A percentile compares a stretch with the other conserved stretches of the same genome.
Conservation (phyloP, 2,888 invertebrate species). For the Dastarcus helophoroides region DNA sequence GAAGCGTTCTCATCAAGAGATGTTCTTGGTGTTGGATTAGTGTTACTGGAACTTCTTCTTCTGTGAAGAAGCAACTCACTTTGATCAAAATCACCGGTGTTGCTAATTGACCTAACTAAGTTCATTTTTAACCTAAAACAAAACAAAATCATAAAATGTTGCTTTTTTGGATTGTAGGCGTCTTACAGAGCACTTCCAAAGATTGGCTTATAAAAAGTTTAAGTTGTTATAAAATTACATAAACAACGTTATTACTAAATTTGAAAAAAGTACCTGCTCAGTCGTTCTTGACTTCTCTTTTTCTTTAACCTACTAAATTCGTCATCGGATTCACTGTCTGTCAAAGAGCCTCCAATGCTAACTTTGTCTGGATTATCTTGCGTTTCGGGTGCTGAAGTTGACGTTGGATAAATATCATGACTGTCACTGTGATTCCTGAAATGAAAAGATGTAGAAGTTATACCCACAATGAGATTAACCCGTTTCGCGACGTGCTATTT, state of each 20-base stretch:
- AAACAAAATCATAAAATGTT: conserved; percentile 6
- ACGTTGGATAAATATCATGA: conserved; percentile 5
- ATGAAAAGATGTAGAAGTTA: no score
- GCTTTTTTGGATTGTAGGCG: conserved; percentile 7
- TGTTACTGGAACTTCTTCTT: no score
- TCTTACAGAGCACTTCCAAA: not conserved
- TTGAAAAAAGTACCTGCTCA: conserved; percentile 21
- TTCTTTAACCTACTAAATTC: conserved; percentile 61
- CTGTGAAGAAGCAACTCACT: no score
- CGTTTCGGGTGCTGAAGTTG: conserved; percentile 9
- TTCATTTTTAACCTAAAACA: conserved; percentile 20
- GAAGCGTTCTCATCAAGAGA: no score
- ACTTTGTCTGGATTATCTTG: conserved; percentile 27
- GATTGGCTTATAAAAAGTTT: not conserved
- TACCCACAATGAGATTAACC: no score
- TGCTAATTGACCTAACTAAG: conserved; percentile 20
- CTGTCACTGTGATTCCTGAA: conserved; percentile 6
- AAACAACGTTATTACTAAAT: not conserved
- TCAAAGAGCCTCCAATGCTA: conserved; percentile 33
- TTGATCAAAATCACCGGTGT: no score
- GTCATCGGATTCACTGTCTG: conserved; percentile 41
- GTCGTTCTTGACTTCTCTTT: conserved; percentile 57
- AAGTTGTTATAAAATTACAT: not conserved
- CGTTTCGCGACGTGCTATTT: no score
- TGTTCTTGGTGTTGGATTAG: no score